A percentile compares a stretch with the other conserved stretches of the same genome.
Conservation (phyloP, 2,113 vertebrate genomes). For the Anas platyrhynchos region DNA sequence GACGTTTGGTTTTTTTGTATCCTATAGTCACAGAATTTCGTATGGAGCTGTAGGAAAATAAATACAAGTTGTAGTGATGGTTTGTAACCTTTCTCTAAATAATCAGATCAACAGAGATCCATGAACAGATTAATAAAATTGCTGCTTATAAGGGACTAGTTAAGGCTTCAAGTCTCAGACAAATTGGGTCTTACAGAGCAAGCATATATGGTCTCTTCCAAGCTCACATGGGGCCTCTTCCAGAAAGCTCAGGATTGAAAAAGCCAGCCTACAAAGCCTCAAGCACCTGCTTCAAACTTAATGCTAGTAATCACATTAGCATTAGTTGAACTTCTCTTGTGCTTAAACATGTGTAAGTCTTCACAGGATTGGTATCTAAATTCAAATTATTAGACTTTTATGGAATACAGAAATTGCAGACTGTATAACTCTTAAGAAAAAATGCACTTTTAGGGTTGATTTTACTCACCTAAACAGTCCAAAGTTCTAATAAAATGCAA, state of each 20-base stretch:
- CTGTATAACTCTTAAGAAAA: constrained; percentile 3
- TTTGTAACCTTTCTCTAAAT: constrained; percentile 56
- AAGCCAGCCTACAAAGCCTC: background rate
- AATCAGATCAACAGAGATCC: constrained; percentile 47
- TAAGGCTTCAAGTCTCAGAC: background rate
- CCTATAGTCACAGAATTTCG: background rate
- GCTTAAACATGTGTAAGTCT: background rate
- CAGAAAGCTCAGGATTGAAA: background rate
- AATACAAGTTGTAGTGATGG: constrained; percentile 38
- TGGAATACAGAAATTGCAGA: constrained; percentile 46
- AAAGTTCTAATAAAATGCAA: constrained; percentile 67
- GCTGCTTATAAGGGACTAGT: background rate
- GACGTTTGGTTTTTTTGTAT: background rate
- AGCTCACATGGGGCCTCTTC: background rate
- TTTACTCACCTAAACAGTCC: constrained; percentile 56
- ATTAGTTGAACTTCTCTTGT: background rate
- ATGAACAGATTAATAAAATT: background rate
- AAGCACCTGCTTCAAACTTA: background rate
- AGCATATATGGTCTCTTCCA: background rate
- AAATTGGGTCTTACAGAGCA: background rate
- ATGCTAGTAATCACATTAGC: background rate
- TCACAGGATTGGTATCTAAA: background rate
- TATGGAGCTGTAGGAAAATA: constrained; percentile 37
- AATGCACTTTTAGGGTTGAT: background rate
- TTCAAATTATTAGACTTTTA: constrained; percentile 43